Conservation (phyloP, 2,888 invertebrate species). For the Odontocolon sp. region DNA sequence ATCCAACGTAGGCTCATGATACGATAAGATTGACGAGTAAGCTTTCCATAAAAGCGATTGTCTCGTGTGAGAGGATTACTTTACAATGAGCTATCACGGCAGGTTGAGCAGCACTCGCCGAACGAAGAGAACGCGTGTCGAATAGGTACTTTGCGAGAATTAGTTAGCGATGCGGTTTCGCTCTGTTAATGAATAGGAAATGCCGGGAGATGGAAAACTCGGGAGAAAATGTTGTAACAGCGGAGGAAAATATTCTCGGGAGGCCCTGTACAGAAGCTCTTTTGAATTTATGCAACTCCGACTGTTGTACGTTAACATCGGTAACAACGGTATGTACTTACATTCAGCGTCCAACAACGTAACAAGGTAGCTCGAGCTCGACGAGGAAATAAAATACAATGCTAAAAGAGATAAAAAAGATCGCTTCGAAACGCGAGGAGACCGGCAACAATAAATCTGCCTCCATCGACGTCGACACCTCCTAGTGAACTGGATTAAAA, state of each 20-base stretch:
- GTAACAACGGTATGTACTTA: no score
- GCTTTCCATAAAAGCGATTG: neutral
- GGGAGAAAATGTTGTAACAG: no score
- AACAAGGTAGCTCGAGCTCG: no score
- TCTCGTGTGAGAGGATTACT: neutral
- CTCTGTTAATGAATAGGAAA: conserved; percentile 11
- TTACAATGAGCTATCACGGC: conserved; percentile 5
- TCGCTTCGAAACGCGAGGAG: neutral
- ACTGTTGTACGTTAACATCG: no score
- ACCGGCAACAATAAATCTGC: neutral
- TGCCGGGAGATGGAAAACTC: no score
- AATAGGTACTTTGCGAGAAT: neutral
- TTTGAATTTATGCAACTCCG: no score
- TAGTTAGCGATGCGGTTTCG: conserved; percentile 19
- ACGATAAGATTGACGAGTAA: no score
- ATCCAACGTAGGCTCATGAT: conserved; percentile 77
- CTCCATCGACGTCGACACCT: conserved; percentile 50
- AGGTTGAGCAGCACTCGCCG: neutral
- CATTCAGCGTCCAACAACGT: no score
- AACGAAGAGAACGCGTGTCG: conserved; percentile 34
- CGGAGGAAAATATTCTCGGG: no score
- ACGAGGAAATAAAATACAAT: neutral
- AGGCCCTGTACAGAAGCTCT: no score
- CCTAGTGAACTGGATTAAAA: conserved; percentile 64
- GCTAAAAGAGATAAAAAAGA: no score